phyloP scores from a whole-genome alignment of 2,113 vertebrate genomes.

The Equus przewalskii region DNA sequence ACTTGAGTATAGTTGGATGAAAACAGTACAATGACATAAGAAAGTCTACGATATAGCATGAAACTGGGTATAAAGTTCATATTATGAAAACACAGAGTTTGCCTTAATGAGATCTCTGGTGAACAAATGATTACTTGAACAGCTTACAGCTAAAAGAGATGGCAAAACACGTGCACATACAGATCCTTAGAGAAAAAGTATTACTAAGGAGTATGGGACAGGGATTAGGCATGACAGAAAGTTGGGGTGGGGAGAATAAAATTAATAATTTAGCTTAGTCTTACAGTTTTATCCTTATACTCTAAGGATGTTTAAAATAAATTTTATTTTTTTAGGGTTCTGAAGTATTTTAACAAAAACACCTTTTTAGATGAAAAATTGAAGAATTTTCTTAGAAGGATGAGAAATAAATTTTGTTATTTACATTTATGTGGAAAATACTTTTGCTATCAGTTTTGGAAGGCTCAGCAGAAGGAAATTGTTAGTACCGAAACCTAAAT shows the following conservation, averaged over 20 bases:
- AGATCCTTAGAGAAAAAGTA: not conserved
- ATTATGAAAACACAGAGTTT: not conserved
- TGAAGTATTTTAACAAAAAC: not conserved
- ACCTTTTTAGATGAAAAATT: constrained; percentile 30
- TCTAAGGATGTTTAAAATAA: not conserved
- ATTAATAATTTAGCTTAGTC: not conserved
- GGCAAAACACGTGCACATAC: not conserved
- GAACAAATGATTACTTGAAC: not conserved
- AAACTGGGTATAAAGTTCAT: not conserved
- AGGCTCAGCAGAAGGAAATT: not conserved
- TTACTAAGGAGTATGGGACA: not conserved
- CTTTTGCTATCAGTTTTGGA: not conserved
- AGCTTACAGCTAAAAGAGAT: not conserved
- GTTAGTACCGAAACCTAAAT: not conserved
- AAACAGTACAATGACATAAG: not conserved
- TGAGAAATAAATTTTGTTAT: not conserved
- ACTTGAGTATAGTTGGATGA: not conserved
- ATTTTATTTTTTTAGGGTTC: not conserved
- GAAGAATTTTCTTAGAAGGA: not conserved
- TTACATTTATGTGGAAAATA: not conserved
- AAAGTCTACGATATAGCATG: not conserved
- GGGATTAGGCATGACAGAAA: not conserved
- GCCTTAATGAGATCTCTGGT: not conserved
- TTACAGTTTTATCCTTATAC: not conserved
- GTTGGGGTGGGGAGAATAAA: not conserved